Conservation (phyloP, 2,113 vertebrate genomes). For the Madoqua kirkii region DNA sequence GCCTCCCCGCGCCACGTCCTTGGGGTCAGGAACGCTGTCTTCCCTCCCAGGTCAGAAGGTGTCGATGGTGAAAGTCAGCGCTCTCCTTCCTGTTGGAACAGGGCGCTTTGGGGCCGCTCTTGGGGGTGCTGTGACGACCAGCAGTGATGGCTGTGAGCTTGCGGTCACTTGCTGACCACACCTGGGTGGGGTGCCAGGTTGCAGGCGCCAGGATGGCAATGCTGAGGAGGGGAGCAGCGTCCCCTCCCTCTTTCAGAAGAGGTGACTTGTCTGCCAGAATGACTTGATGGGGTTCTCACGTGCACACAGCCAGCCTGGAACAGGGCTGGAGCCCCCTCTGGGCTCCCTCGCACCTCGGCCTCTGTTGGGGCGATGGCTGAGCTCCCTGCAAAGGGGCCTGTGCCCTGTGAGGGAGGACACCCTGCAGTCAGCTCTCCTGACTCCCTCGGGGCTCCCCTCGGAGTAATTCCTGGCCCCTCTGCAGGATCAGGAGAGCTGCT, state of each 20-base stretch:
- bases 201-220: rapidly evolving
- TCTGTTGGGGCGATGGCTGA: rapidly evolving
- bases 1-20: rapidly evolving
- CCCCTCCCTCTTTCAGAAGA: background rate
- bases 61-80: rapidly evolving
- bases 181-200: too few species aligned
- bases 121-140: rapidly evolving
- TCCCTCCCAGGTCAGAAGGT: rapidly evolving
- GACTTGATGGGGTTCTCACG: background rate
- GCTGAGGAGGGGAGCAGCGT: too few species aligned
- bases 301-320: background rate
- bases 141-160: rapidly evolving
- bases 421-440: rapidly evolving
- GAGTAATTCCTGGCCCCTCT: too few species aligned
- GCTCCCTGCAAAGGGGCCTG: rapidly evolving
- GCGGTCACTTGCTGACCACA: background rate
- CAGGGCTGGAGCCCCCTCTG: background rate
- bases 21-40: background rate
- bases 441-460: background rate
- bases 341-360: background rate
- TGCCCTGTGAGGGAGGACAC: too few species aligned
- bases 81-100: rapidly evolving
- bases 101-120: background rate
- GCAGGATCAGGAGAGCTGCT: too few species aligned
- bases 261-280: background rate